Conservation (phyloP, 2,888 invertebrate species). For the Watsonalla binaria region DNA sequence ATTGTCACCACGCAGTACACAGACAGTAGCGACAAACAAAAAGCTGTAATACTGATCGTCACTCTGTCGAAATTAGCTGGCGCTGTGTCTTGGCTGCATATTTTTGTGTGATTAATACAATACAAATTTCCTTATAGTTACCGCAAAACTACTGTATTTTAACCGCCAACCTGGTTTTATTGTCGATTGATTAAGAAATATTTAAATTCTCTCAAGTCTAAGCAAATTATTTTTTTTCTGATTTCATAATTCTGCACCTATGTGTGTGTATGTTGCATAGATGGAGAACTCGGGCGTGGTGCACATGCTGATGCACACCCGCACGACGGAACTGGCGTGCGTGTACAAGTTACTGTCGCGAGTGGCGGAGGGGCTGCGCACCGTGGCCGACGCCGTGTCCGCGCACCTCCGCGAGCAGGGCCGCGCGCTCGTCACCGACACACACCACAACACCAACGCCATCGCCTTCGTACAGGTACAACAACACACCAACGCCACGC, state of each 20-base stretch:
- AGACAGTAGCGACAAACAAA: too few species aligned
- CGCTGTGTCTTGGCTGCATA: too few species aligned
- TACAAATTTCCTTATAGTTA: too few species aligned
- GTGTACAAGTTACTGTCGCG: conserved; percentile 98
- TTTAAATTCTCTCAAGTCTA: too few species aligned
- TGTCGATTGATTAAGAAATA: too few species aligned
- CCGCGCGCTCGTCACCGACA: conserved; percentile 95
- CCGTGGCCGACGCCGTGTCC: conserved; percentile 97
- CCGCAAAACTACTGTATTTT: too few species aligned
- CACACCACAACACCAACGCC: conserved; percentile 93
- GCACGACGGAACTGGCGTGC: conserved; percentile 97
- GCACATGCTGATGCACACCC: conserved; percentile 98
- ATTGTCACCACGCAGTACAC: too few species aligned
- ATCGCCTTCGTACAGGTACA: conserved; percentile 91
- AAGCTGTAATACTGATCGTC: too few species aligned
- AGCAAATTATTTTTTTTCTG: too few species aligned
- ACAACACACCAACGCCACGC: conserved; percentile 94
- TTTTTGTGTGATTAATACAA: too few species aligned
- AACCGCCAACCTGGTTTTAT: too few species aligned
- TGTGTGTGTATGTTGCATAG: conserved; percentile 49
- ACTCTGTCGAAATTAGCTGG: too few species aligned
- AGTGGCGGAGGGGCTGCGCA: conserved; percentile 94
- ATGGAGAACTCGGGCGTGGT: conserved; percentile 99
- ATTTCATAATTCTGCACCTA: neutral
- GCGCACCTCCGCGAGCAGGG: conserved; percentile 97